Base-by-base conservation (phyloP, 2,797 vertebrate genomes). In the Spinibarbus caldwelli region DNA sequence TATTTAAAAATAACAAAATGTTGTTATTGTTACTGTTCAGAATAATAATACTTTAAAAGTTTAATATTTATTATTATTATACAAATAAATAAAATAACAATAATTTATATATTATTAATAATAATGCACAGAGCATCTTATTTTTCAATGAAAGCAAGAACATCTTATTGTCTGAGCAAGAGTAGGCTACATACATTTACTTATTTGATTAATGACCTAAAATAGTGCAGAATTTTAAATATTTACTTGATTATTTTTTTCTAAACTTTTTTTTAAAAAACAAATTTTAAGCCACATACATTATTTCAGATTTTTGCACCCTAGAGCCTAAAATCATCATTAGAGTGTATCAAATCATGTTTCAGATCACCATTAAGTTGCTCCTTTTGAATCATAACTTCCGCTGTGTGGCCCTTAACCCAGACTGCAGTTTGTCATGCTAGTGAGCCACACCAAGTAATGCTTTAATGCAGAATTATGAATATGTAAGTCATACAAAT, bases 361-460 rank as follows among this genome's bases (percentile, higher is more conserved):
- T 41, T 62, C 36, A 49, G 43, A 23, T 38, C 19, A n/a, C 36
- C 12, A 75, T 67, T 49, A 26, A 6, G 31, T 8, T 19, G 36
- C 19, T 45, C 23, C 23, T 59, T 75, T 31, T 80, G 12, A 80
- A 47, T 76, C 31, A 71, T 59, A 19, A 49, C 29, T 17, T 36
- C 17, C 4, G 11, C 43, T 57, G 36, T 84, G 70, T 84, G 70
- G 47, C 14, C 36, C 26, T 68, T 84, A 80, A 47, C 29, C 23
- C 23, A 75, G 29, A 52, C n/a, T 76, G 71, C 17, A 81, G 80
- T 81, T 31, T 62, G 41, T 19, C 43, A 66, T 75, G 34, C 62
- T n/a, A 81, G 71, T 76, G 73, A 75, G 59, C 79, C 78, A 85
- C 23, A 82, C 34, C 36, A 75, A 52, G 54, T 23, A 26, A 36